Percentiles rank a stretch among this genome's conserved stretches.
Conservation (phyloP, 64 coral and sea anemone genomes). For the Actinia tenebrosa region DNA sequence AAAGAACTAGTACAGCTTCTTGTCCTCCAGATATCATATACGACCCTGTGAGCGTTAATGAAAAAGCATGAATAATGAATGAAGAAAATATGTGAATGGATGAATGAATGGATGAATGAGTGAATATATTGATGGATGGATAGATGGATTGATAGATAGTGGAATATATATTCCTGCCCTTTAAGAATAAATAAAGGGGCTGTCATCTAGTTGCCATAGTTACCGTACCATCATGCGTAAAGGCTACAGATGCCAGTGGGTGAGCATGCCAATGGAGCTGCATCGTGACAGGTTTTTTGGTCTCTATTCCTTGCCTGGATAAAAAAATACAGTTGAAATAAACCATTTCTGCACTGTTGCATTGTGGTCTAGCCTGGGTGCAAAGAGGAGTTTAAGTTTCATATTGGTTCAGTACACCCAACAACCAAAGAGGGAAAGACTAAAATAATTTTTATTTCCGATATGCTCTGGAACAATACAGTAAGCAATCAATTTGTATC, state of each 20-base stretch:
- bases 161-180: too few species aligned
- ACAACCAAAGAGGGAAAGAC: too few species aligned
- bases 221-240: conserved; percentile 79
- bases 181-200: too few species aligned
- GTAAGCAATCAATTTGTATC: too few species aligned
- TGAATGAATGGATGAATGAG: too few species aligned
- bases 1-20: conserved; percentile 82
- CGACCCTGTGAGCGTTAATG: conserved; percentile 40
- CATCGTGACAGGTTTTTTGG: conserved; percentile 57
- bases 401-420: too few species aligned
- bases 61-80: background rate
- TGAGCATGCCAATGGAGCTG: conserved; percentile 96
- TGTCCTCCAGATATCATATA: conserved; percentile 88
- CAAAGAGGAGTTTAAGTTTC: too few species aligned
- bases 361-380: background rate
- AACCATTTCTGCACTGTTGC: background rate
- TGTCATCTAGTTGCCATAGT: background rate
- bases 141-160: too few species aligned
- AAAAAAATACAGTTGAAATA: background rate
- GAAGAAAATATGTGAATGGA: too few species aligned
- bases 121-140: too few species aligned
- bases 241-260: conserved; percentile 43
- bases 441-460: too few species aligned
- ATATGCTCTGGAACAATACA: too few species aligned
- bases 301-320: conserved; percentile 57